phyloP scores from a whole-genome alignment of 1,140 invertebrate species.

The Drosophila jambulina region DNA sequence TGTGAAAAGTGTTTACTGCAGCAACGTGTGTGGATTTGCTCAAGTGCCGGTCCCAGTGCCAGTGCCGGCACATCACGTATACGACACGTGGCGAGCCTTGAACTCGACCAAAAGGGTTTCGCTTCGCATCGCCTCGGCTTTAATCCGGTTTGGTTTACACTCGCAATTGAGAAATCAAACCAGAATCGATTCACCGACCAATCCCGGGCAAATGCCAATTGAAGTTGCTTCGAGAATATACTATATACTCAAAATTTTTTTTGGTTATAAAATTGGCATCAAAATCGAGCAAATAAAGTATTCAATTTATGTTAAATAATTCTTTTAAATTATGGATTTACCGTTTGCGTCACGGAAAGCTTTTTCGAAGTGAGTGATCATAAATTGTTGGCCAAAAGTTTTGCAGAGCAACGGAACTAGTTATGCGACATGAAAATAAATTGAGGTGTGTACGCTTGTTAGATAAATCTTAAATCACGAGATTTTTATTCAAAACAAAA shows the following conservation, averaged over 20 bases:
- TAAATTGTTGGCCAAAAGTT: constrained; percentile 29
- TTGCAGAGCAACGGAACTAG: constrained; percentile 37
- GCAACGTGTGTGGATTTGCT: constrained; percentile 55
- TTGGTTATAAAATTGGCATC: constrained; percentile 5
- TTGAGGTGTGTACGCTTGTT: neutral
- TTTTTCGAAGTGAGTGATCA: constrained; percentile 31
- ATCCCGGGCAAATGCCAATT: constrained; percentile 39
- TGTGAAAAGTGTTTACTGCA: constrained; percentile 70
- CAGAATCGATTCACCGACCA: constrained; percentile 23
- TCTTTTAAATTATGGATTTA: constrained; percentile 38
- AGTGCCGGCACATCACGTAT: constrained; percentile 69
- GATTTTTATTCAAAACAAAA: neutral
- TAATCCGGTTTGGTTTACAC: constrained; percentile 36
- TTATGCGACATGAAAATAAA: constrained; percentile 27
- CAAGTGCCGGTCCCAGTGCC: constrained; percentile 28
- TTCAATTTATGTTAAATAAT: constrained; percentile 47
- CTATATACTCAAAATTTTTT: neutral
- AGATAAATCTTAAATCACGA: constrained; percentile 17
- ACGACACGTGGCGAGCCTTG: constrained; percentile 79
- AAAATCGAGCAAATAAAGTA: constrained; percentile 35
- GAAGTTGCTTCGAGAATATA: constrained; percentile 27
- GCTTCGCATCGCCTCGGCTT: neutral
- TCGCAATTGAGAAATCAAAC: constrained; percentile 50
- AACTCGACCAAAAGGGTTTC: constrained; percentile 64
- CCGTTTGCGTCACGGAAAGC: constrained; percentile 46